phyloP scores from a whole-genome alignment of 1,140 invertebrate genomes.

The Popillia japonica region DNA sequence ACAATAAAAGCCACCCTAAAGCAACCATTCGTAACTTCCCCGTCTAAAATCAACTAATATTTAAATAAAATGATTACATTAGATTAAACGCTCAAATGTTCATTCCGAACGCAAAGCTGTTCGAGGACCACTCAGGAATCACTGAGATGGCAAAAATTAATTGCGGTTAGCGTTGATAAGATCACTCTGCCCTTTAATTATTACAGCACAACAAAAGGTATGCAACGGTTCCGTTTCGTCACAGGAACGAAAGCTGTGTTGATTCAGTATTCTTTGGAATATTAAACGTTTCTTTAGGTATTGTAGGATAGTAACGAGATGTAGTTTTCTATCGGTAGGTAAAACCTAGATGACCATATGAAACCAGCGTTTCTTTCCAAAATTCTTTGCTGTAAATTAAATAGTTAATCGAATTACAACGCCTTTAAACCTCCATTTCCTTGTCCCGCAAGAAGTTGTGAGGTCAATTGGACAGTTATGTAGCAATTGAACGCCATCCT shows the following conservation, averaged over 20 bases:
- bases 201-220: conserved; percentile 22
- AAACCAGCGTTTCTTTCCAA: too few relatives aligned
- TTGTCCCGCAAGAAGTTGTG: too few relatives aligned
- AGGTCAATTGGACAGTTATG: too few relatives aligned
- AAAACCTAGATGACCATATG: too few relatives aligned
- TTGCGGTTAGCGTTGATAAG: conserved; percentile 47
- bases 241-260: neutral
- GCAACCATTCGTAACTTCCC: neutral
- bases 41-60: conserved; percentile 36
- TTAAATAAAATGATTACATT: conserved; percentile 50
- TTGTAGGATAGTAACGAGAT: too few relatives aligned
- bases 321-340: too few relatives aligned
- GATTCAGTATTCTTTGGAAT: too few relatives aligned
- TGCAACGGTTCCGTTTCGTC: neutral
- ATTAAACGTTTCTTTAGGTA: too few relatives aligned
- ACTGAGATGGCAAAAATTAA: conserved; percentile 49
- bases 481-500: too few relatives aligned
- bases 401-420: too few relatives aligned
- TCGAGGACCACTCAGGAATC: conserved; percentile 37
- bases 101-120: neutral
- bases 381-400: too few relatives aligned
- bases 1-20: neutral
- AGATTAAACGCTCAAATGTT: conserved; percentile 37
- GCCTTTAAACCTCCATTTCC: too few relatives aligned
- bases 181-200: conserved; percentile 48